Evolutionary conservation across 2,888 invertebrate genomes (phyloP), one percentile per base, ranked within the genome.

Genomic region (Pilophorus perplexus): DNA sequence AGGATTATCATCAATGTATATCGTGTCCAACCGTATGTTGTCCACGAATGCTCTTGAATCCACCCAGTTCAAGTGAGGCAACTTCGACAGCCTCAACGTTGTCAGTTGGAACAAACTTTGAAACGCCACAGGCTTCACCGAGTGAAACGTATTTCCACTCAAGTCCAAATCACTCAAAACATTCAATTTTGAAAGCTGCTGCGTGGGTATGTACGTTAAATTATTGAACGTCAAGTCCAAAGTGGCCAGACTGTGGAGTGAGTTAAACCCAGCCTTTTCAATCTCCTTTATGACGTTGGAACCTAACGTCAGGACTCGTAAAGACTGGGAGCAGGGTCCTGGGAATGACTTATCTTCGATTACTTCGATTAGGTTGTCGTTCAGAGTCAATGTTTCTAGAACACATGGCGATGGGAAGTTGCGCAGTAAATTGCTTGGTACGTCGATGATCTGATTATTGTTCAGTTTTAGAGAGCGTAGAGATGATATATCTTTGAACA

Each of bases 201-300:
- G 81, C 52, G 89, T 89, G 71, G 90, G 90, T 72, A 93, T 79
- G 48, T 82, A 80, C 72, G 88, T 87, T 75, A 94, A 82, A 77
- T 89, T 88, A 78, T 93, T 93, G 76, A 90, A 87, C 71, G 88
- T 86, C 70, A 93, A 79, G 77, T 90, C 87, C 73, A 93, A 81
- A 73, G 83, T 82, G 69, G 86, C 84, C 50, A 94, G 77, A 50
- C 86, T 83, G 57, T 85, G 83, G 62, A 93, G 79, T 66, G 88
- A 88, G 72, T 88, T 85, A 72, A 92, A 86, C 52, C 89, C 87
- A 70, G 85, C 82, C 72, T 84, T 82, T 76, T 87, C 84, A 70
- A 91, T 80, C 69, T 82, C 84, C 66, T 83, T 81, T 73, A 94
- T 85, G 57, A 89, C 83, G 78, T 94, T 94, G 71, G 84, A 85